Base-by-base conservation (phyloP, 2,888 invertebrate species). In the Archips crataeganus region DNA sequence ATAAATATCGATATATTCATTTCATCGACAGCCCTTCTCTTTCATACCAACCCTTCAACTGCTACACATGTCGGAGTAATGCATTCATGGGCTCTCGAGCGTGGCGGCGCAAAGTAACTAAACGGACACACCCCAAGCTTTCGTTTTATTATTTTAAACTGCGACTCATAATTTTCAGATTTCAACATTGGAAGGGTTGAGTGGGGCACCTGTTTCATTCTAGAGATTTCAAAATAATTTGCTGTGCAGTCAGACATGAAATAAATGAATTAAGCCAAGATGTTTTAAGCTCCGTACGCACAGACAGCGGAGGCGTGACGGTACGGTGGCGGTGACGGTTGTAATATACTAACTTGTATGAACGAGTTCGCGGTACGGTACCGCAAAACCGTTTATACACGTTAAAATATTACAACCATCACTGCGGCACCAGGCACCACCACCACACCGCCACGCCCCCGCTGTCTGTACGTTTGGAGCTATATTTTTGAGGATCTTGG, bases 11-110 rank as follows among this genome's bases (percentile, higher is more conserved):
- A 54, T 70, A 51, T 65, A 36, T 47, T 23, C 2, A 13, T 47
- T 3, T n/a, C 6, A 57, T 63, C 10, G 63, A 77, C 79, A 79
- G 63, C 79, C 69, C 80, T 77, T 13, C 66, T 42, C n/a, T 34
- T 39, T 68, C 8, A 57, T 23, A 75, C 75, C 81, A 88, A 90
- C 92, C 92, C 92, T 91, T 87, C 85, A 81, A 79, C 80, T 75
- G 79, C 79, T 78, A 79, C 86, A 81, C 82, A 83, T 82, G 84
- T 81, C 82, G 83, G 83, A 80, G 84, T 85, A 93, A 92, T 89
- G 88, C 92, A 94, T 94, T 94, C 93, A 94, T 94, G 89, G 84
- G 82, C 93, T 90, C 92, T 94, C 93, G 80, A 92, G 90, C 94
- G 91, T 91, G 87, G 84, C 90, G 89, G 90, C 91, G 85, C 91